Evolutionary conservation across 2,113 vertebrate genomes (phyloP).

Genomic region (Elaphurus davidianus): DNA sequence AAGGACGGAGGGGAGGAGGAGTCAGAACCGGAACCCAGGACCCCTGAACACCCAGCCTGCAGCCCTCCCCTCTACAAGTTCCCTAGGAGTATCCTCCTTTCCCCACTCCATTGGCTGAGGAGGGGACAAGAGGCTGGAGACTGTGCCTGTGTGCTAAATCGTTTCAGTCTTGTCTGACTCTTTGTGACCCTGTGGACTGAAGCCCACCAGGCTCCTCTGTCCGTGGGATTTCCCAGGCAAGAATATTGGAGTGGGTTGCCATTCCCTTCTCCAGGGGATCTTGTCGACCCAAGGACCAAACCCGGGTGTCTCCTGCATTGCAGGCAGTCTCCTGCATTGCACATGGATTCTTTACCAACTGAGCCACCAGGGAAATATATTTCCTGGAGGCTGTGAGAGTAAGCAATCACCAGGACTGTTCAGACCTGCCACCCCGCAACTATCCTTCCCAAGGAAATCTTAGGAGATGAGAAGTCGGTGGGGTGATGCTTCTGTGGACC

Average conservation of each 20-base stretch:
- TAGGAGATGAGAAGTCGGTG: neutral
- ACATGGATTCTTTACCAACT: neutral
- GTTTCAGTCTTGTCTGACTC: neutral
- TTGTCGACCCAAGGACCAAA: neutral
- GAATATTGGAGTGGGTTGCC: neutral
- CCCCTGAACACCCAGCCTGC: neutral
- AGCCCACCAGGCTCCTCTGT: neutral
- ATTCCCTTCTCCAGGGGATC: neutral
- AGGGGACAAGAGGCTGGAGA: neutral
- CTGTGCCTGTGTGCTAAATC: neutral
- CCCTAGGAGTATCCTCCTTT: neutral
- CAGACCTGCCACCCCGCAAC: neutral
- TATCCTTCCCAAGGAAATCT: neutral
- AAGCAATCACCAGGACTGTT: neutral
- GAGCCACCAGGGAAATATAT: neutral
- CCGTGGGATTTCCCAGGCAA: neutral
- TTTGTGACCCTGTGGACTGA: neutral
- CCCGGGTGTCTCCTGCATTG: neutral
- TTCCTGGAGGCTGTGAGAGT: neutral
- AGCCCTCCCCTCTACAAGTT: neutral
- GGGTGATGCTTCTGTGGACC: fast-evolving
- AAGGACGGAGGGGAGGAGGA: too few relatives aligned
- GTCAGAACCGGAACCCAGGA: neutral
- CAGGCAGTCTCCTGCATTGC: neutral
- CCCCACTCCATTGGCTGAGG: neutral